phyloP scores from a whole-genome alignment of 1,140 invertebrate genomes.

The Trachelipus rathkii region DNA sequence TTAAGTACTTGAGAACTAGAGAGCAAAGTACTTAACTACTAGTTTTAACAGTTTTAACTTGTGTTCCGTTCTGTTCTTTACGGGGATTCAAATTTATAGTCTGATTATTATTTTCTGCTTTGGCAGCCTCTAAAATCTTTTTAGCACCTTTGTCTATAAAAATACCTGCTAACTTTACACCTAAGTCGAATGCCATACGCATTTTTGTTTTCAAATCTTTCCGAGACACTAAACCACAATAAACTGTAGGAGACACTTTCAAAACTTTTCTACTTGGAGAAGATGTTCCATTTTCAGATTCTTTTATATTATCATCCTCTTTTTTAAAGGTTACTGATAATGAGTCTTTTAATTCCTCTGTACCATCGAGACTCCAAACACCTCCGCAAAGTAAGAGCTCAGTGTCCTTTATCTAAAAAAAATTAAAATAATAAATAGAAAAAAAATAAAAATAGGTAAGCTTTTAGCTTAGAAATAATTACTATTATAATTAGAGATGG shows the following conservation, averaged over 20 bases:
- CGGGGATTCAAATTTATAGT: too few relatives aligned
- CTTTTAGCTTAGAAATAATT: neutral
- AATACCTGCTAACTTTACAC: constrained; percentile 33
- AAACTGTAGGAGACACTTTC: neutral
- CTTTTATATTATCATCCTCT: neutral
- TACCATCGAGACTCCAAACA: constrained; percentile 88
- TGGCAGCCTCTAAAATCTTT: constrained; percentile 39
- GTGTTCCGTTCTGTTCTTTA: too few relatives aligned
- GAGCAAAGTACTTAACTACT: too few relatives aligned
- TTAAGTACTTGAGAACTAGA: too few relatives aligned
- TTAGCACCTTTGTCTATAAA: constrained; percentile 37
- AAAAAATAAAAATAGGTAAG: neutral
- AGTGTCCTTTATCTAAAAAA: constrained; percentile 37
- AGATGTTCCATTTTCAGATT: neutral
- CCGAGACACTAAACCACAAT: constrained; percentile 35
- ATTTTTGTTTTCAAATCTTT: constrained; percentile 20
- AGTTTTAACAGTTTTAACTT: too few relatives aligned
- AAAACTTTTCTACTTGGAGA: neutral
- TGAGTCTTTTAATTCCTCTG: constrained; percentile 59
- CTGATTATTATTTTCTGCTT: constrained; percentile 33
- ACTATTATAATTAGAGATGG: too few relatives aligned
- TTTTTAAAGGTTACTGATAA: constrained; percentile 33
- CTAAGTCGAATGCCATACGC: constrained; percentile 31
- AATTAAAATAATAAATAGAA: too few relatives aligned
- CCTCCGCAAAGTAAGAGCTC: constrained; percentile 68